A percentile compares a stretch with the other conserved stretches of the same genome.
Conservation (phyloP, 2,888 invertebrate genomes). For the Phorcus lineatus region DNA sequence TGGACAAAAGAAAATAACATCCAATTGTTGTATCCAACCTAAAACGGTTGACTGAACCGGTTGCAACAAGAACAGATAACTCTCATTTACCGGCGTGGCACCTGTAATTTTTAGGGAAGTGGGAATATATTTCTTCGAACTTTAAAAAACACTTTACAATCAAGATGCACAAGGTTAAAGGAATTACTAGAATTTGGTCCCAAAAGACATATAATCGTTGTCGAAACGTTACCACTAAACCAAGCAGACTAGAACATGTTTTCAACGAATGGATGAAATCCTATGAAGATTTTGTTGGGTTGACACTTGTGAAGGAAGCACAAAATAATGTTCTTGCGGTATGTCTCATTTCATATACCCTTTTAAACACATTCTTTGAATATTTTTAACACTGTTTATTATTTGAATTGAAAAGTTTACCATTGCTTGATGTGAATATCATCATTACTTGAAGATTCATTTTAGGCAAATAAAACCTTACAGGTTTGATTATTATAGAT, state of each 20-base stretch:
- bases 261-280: conserved; percentile 58
- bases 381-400: too few relatives aligned
- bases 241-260: conserved; percentile 31
- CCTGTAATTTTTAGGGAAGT: neutral
- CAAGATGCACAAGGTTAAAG: too few relatives aligned
- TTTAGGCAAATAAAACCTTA: too few relatives aligned
- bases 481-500: too few relatives aligned
- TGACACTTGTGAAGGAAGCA: conserved; percentile 85
- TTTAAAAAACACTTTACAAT: too few relatives aligned
- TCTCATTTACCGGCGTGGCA: neutral
- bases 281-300: conserved; percentile 86
- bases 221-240: too few relatives aligned
- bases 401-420: too few relatives aligned
- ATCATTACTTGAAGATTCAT: too few relatives aligned
- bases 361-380: neutral
- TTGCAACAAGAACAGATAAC: neutral
- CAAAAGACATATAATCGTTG: too few relatives aligned
- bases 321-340: conserved; percentile 85
- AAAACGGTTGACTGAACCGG: neutral
- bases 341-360: neutral
- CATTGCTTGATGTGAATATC: too few relatives aligned
- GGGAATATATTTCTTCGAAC: too few relatives aligned
- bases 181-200: too few relatives aligned
- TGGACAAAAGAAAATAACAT: neutral
- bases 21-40: neutral